These are phyloP conservation scores for Laupala kohalensis DNA, from an alignment of 1,140 invertebrate species.

Conservation along the genomic window DNA sequence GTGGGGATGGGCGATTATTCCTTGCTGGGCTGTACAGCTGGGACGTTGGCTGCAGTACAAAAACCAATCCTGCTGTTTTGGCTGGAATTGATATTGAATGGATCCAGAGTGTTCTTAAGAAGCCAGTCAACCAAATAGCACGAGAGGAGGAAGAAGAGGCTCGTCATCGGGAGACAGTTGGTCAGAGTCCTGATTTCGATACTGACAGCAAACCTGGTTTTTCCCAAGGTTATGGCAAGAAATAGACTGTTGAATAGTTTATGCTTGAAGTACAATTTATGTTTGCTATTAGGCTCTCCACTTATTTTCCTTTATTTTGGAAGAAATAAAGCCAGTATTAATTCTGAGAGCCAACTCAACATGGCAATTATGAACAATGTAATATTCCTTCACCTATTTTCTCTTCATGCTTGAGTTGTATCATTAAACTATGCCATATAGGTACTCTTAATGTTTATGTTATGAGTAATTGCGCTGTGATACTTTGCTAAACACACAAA, in stretches of 20 bases:
- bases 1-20: slow-evolving; percentile 48
- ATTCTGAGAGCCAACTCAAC: too few species aligned
- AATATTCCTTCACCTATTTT: too few species aligned
- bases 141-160: not conserved
- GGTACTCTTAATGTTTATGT: too few species aligned
- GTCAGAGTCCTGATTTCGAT: slow-evolving; percentile 8
- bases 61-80: slow-evolving; percentile 6
- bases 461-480: not conserved
- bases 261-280: too few species aligned
- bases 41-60: slow-evolving; percentile 42
- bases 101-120: slow-evolving; percentile 9
- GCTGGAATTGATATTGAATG: slow-evolving; percentile 11
- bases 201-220: slow-evolving; percentile 15
- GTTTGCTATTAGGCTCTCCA: too few species aligned
- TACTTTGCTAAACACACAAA: not conserved
- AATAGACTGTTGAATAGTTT: too few species aligned
- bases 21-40: slow-evolving; percentile 61
- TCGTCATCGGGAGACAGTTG: not conserved
- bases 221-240: slow-evolving; percentile 15
- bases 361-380: too few species aligned
- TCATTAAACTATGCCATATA: too few species aligned
- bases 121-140: slow-evolving; percentile 3
- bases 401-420: too few species aligned
- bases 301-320: too few species aligned
- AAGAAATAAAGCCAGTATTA: too few species aligned